Conservation (phyloP, 1,140 invertebrate species). For the Plectrocnemia conspersa region DNA sequence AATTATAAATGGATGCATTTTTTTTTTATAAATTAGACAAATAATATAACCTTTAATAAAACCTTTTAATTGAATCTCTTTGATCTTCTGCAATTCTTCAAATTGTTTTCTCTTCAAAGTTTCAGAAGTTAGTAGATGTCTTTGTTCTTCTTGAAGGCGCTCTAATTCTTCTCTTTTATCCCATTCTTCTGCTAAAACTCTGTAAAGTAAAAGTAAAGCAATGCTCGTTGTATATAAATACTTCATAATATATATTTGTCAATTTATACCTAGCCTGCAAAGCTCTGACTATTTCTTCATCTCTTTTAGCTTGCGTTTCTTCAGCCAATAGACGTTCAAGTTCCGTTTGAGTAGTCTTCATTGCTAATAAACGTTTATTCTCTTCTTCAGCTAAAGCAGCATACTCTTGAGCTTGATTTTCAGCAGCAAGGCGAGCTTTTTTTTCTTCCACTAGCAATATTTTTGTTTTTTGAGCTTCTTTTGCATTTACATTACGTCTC, state of each 20-base stretch:
- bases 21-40: no score
- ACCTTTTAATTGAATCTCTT: slow-evolving; percentile 65
- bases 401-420: slow-evolving; percentile 58
- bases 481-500: slow-evolving; percentile 53
- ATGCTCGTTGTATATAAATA: no score
- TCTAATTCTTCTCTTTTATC: slow-evolving; percentile 75
- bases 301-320: slow-evolving; percentile 75
- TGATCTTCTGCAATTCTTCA: slow-evolving; percentile 64
- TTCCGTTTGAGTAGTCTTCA: slow-evolving; percentile 63
- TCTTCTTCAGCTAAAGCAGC: slow-evolving; percentile 66
- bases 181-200: slow-evolving; percentile 77
- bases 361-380: slow-evolving; percentile 63
- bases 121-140: slow-evolving; percentile 65
- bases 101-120: slow-evolving; percentile 68
- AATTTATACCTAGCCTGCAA: slow-evolving; percentile 58
- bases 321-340: slow-evolving; percentile 68
- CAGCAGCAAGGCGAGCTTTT: slow-evolving; percentile 63
- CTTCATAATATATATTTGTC: not conserved
- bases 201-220: slow-evolving; percentile 39
- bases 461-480: slow-evolving; percentile 48
- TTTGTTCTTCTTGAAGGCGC: slow-evolving; percentile 69
- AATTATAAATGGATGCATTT: slow-evolving; percentile 18
- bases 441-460: slow-evolving; percentile 59
- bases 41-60: slow-evolving; percentile 26
- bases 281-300: slow-evolving; percentile 76